Conservation (phyloP, 2,113 vertebrate species). For the Amblyopsis rosae region DNA sequence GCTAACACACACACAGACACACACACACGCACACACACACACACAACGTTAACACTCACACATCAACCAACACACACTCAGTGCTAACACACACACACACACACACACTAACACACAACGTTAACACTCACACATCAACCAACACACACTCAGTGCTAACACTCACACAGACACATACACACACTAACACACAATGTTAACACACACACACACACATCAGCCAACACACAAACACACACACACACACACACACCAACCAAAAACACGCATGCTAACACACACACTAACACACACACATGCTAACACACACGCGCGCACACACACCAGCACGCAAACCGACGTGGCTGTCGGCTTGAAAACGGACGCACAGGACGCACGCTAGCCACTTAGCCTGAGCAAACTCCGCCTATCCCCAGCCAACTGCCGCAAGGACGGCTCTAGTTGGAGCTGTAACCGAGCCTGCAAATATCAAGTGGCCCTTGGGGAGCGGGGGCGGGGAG, state of each 20-base stretch:
- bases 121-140: too few relatives aligned
- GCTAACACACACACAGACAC: constrained; percentile 32
- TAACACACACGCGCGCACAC: too few relatives aligned
- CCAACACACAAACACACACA: constrained; percentile 25
- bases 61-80: constrained; percentile 6
- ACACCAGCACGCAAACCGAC: too few relatives aligned
- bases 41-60: constrained; percentile 14
- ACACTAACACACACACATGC: not conserved
- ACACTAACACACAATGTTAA: constrained; percentile 38
- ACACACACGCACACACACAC: constrained; percentile 35
- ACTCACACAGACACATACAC: constrained; percentile 3
- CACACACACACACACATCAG: constrained; percentile 33
- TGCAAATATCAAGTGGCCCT: constrained; percentile 45
- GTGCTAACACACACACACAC: not conserved
- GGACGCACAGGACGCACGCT: constrained; percentile 7
- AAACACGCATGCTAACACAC: not conserved
- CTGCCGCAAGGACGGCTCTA: constrained; percentile 37
- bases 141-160: constrained; percentile 36
- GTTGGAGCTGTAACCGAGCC: constrained; percentile 51
- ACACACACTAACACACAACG: not conserved
- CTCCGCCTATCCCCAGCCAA: constrained; percentile 35
- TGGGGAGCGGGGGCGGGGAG: constrained; percentile 19
- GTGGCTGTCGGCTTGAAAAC: too few relatives aligned
- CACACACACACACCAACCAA: constrained; percentile 6
- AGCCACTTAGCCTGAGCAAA: too few relatives aligned